These are phyloP conservation scores for Chrysoperla carnea DNA, from an alignment of 1,140 invertebrate species.

Conservation along the genomic window DNA sequence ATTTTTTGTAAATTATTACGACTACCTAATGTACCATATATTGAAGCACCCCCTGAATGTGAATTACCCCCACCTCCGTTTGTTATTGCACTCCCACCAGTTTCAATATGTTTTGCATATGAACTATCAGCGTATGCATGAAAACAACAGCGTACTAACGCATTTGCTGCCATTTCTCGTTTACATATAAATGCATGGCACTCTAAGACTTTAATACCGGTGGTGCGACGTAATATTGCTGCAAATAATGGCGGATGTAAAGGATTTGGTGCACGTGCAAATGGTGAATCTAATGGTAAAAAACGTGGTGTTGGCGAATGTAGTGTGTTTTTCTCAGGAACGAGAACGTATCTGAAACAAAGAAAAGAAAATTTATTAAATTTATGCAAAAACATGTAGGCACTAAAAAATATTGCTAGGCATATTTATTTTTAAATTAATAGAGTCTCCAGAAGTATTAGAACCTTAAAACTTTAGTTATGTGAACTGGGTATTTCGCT, in stretches of 20 bases:
- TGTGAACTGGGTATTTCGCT: no score
- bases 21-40: background rate
- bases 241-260: conserved; percentile 93
- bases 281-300: conserved; percentile 89
- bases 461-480: background rate
- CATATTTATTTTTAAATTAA: no score
- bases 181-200: conserved; percentile 99
- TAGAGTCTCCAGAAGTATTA: background rate
- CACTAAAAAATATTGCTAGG: no score
- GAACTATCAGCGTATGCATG: conserved; percentile 89
- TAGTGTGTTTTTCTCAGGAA: conserved; percentile 29
- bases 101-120: conserved; percentile 68
- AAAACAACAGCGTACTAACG: conserved; percentile 84
- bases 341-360: conserved; percentile 32
- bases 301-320: conserved; percentile 55
- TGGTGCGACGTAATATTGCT: conserved; percentile 83
- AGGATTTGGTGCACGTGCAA: conserved; percentile 69
- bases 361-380: background rate
- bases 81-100: conserved; percentile 14
- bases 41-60: background rate
- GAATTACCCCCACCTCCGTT: conserved; percentile 28
- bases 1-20: conserved; percentile 14
- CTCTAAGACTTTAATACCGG: conserved; percentile 96
- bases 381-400: no score
- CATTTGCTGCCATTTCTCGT: conserved; percentile 84